Conservation (phyloP, 2,888 invertebrate genomes). For the Tiphia femorata region DNA sequence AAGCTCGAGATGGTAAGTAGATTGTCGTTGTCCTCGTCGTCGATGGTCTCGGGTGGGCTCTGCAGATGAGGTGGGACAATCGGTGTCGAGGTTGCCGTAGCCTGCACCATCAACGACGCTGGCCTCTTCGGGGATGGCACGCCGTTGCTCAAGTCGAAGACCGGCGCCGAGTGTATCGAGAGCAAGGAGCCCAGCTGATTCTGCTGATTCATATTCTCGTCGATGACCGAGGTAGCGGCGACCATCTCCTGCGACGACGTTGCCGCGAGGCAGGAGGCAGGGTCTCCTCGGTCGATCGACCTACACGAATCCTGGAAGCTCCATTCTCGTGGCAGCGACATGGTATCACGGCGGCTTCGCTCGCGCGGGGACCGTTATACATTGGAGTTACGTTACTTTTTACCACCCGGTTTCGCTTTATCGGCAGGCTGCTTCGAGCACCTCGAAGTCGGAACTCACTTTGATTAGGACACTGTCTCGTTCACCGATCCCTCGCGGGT, state of each 20-base stretch:
- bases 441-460: too few species aligned
- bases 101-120: slow-evolving; percentile 70
- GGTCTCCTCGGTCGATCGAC: slow-evolving; percentile 44
- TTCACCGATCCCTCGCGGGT: too few species aligned
- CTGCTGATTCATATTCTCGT: slow-evolving; percentile 67
- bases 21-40: slow-evolving; percentile 80
- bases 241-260: slow-evolving; percentile 63
- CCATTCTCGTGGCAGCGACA: slow-evolving; percentile 76
- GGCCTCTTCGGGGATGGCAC: slow-evolving; percentile 65
- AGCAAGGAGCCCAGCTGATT: slow-evolving; percentile 75
- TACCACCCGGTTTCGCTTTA: slow-evolving; percentile 4
- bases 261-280: slow-evolving; percentile 43
- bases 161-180: slow-evolving; percentile 79
- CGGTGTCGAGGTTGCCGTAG: slow-evolving; percentile 65
- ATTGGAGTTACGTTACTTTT: slow-evolving; percentile 57
- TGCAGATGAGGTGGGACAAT: slow-evolving; percentile 66
- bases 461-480: too few species aligned
- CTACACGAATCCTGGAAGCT: slow-evolving; percentile 73
- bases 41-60: slow-evolving; percentile 69
- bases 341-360: slow-evolving; percentile 57
- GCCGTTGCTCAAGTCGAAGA: slow-evolving; percentile 62
- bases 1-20: slow-evolving; percentile 80
- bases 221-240: slow-evolving; percentile 55
- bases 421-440: too few species aligned
- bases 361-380: slow-evolving; percentile 65